Base-by-base conservation (phyloP, 2,113 vertebrate genomes). In the Lethenteron camtschaticum region DNA sequence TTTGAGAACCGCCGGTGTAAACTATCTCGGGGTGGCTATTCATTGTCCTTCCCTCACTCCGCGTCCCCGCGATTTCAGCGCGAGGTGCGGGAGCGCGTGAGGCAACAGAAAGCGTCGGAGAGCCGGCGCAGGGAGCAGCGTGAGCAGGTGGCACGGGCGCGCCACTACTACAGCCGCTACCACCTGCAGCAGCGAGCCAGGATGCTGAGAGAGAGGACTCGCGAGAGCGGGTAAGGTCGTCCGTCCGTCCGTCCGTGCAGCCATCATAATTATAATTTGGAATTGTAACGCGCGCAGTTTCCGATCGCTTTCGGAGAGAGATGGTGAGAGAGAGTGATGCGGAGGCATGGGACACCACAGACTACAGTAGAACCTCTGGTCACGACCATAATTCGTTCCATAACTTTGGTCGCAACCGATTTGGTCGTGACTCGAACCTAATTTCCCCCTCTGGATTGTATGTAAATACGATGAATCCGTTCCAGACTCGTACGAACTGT, bases 131-230 rank as follows among this genome's bases (percentile, higher is more conserved):
- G 75, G 68, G 90, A 95, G 71, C 86, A 79, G 76, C 79, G 82
- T 59, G 88, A 90, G 78, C 89, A 95, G 77, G 72, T 75, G 1
- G 83, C 82, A 8, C 82, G 86, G 1, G 88, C 89, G 73, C 86
- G 80, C 77, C 89, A 83, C 71, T 95, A 95, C 70, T 84, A 90
- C 5, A 81, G 79, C 8, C 86, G 94, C 58, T 91, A 89, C 75
- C 82, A 87, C 13, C 78, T 84, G 16, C 91, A 95, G 78, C 74
- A 90, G 70, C 81, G 78, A 0, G 87, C 87, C 63, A 91, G 81
- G 70, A 81, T 91, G 78, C 80, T 88, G 84, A 77, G 82, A 75
- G 83, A 85, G 0, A 84, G 88, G 76, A 88, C 88, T 6, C 82
- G 81, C 11, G 90, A 97, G 89, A 95, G 79, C 80, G 72, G 84